Percentiles rank a stretch among this genome's conserved stretches.
Evolutionary conservation across 1,140 invertebrate genomes (phyloP).

Genomic region (Colletes gigas): DNA sequence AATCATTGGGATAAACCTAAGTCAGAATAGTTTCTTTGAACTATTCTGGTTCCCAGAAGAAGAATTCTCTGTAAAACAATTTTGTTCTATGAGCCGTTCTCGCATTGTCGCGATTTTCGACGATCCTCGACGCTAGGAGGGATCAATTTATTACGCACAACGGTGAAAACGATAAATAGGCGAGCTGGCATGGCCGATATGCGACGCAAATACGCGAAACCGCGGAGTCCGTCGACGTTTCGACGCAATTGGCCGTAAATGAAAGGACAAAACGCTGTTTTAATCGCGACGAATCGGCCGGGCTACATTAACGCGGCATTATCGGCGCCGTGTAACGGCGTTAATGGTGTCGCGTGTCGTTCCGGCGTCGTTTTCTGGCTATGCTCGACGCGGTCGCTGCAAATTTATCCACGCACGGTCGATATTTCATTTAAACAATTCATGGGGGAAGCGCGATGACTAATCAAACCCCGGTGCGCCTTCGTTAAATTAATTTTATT

Average conservation of each 20-base stretch:
- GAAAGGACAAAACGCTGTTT: conserved; percentile 25
- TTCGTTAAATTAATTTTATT: no score
- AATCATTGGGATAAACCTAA: no score
- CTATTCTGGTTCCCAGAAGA: no score
- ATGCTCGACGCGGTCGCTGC: neutral
- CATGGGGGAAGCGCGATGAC: no score
- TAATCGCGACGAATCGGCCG: conserved; percentile 45
- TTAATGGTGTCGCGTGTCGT: conserved; percentile 45
- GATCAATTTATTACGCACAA: conserved; percentile 43
- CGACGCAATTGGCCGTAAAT: conserved; percentile 35
- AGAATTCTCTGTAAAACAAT: neutral
- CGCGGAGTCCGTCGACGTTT: conserved; percentile 33
- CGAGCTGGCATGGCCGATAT: neutral
- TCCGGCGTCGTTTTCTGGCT: conserved; percentile 9
- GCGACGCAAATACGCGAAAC: conserved; percentile 25
- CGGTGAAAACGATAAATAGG: neutral
- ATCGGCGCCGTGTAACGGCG: conserved; percentile 8
- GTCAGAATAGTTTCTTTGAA: no score
- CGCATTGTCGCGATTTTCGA: neutral
- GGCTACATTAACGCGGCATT: conserved; percentile 46
- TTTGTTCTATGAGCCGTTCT: neutral
- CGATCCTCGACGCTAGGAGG: neutral
- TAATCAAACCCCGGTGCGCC: no score
- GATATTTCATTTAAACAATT: no score
- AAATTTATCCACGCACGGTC: neutral